These are phyloP conservation scores for Calameuta idolon DNA, from an alignment of 2,888 invertebrate genomes.

Conservation along the genomic window DNA sequence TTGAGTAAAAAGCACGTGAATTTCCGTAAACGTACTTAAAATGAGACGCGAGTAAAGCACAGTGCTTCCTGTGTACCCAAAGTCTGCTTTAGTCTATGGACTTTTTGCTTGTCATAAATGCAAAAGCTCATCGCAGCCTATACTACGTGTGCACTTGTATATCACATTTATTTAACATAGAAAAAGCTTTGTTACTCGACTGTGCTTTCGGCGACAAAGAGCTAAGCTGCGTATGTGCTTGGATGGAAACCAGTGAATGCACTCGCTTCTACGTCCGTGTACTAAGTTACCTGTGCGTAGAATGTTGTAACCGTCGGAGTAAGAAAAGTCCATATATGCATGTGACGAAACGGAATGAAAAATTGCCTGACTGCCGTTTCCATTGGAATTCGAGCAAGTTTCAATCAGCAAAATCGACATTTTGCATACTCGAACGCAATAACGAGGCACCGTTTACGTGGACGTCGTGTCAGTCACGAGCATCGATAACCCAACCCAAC, in stretches of 20 bases:
- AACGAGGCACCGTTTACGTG: background rate
- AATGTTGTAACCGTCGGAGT: too few species aligned
- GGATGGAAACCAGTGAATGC: too few species aligned
- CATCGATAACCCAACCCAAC: background rate
- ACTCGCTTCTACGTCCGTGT: too few species aligned
- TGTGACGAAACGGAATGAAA: background rate
- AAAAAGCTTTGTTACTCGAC: background rate
- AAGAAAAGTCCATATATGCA: too few species aligned
- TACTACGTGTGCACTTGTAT: background rate
- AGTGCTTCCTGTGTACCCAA: background rate
- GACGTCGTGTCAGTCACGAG: background rate
- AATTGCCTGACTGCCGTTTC: background rate
- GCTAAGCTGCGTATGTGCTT: too few species aligned
- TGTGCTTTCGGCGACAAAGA: too few species aligned
- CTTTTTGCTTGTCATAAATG: background rate
- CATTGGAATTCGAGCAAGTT: background rate
- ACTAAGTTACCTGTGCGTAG: too few species aligned
- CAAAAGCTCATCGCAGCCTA: background rate
- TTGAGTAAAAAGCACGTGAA: background rate
- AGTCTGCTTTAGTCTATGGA: background rate
- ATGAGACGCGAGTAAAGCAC: background rate
- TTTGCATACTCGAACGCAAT: background rate
- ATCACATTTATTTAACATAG: background rate
- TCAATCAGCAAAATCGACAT: background rate
- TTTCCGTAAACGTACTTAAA: background rate